Evolutionary conservation across 2,113 vertebrate genomes (phyloP), one percentile per base, ranked within the genome.

Genomic region (Myrmecobius fasciatus): DNA sequence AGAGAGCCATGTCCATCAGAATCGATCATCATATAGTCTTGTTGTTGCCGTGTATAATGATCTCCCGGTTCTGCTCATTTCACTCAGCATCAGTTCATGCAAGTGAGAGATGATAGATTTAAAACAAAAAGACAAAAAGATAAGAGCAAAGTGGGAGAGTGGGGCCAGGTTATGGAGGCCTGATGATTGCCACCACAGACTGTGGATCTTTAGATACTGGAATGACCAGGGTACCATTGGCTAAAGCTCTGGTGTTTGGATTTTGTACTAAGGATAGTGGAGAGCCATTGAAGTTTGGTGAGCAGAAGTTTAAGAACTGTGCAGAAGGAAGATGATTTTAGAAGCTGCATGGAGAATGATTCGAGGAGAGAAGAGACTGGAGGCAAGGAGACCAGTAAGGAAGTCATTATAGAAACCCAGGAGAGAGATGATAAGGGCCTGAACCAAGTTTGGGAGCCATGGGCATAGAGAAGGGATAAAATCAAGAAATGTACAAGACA

Each of bases 161-260:
- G n/a, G 17, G n/a, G 20, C 20, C 36, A 43, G 67, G 67, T 83
- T 83, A n/a, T 98, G 54, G 97, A 94, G 8, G 99, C 98, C 28
- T 98, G 98, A 98, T 99, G 97, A 98, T 98, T 99, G 99, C 89
- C 95, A 56, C 31, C 99, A 99, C 0, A 98, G 97, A n/a, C 99
- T 99, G 0, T 98, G 96, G 28, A 96, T 98, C 52, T 97, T 98
- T 53, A 98, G 98, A 24, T 98, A 31, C 98, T 24, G 92, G 91
- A 93, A 99, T 99, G 96, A 98, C 97, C 31, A 99, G 98, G 31
- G 97, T 98, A 17, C 99, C 99, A 0, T 98, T 99, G 95, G 98
- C n/a, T n/a, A 43, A 83, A 83, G 67, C n/a, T 83, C 20, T 83
- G 17, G n/a, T n/a, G n/a, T 22, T 67, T 83, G n/a, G n/a, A 43